Evolutionary conservation across 2,888 invertebrate genomes (phyloP).

Genomic region (Halictus quadricinctus): DNA sequence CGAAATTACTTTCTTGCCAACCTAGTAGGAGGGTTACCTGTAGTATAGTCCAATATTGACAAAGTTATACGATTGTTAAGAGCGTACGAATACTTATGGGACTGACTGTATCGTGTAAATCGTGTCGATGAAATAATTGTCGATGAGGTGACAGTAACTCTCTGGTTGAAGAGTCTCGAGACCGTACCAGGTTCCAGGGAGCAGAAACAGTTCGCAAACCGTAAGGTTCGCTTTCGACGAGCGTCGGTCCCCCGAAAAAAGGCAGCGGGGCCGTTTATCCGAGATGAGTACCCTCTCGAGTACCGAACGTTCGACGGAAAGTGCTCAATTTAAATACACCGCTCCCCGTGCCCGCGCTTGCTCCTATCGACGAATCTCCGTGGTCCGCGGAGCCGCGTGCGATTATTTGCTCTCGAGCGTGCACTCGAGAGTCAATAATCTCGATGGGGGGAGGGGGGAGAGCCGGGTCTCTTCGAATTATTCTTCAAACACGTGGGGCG

Average conservation of each 20-base stretch:
- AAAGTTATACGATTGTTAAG: too few relatives aligned
- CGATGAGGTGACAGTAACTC: too few relatives aligned
- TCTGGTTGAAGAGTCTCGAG: too few relatives aligned
- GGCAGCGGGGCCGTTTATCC: neutral
- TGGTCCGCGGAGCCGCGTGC: neutral
- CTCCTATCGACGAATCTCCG: slow-evolving; percentile 42
- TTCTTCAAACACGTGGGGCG: slow-evolving; percentile 50
- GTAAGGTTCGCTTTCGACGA: neutral
- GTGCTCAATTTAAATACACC: slow-evolving; percentile 39
- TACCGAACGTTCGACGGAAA: neutral
- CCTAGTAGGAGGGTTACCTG: too few relatives aligned
- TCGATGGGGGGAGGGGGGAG: slow-evolving; percentile 36
- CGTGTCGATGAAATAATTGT: too few relatives aligned
- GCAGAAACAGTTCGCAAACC: neutral
- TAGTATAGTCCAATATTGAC: too few relatives aligned
- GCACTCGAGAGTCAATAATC: slow-evolving; percentile 59
- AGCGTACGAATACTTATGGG: too few relatives aligned
- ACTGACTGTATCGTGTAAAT: too few relatives aligned
- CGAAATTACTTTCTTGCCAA: too few relatives aligned
- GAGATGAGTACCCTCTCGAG: neutral
- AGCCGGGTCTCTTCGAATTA: slow-evolving; percentile 47
- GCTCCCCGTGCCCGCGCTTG: neutral
- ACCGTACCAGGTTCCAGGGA: neutral
- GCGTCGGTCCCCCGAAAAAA: neutral
- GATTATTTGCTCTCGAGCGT: slow-evolving; percentile 54